Base-by-base conservation (phyloP, 2,888 invertebrate species). In the Leptopilina syphax region DNA sequence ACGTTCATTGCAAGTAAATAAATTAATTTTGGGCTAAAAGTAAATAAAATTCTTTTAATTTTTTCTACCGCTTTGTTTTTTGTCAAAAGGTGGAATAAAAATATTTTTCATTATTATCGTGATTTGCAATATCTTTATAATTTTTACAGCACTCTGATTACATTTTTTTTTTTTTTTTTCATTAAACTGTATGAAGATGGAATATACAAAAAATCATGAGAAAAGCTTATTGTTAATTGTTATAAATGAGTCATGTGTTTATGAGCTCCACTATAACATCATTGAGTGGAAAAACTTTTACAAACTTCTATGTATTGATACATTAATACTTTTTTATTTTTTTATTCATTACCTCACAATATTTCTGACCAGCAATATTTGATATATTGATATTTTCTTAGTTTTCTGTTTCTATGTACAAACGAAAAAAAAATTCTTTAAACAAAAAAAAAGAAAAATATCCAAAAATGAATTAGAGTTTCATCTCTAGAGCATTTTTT, bases 121-220 rank as follows among this genome's bases (percentile, higher is more conserved):
- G 41, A 73, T 73, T 73, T 73, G 57, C 57, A 50, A 73, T 73
- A 73, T 73, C 73, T 73, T 73, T 73, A 73, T 73, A 70, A 50
- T 70, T 70, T 70, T 70, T 54, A 70, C 70, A 70, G 34, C 27
- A 73, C 54, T 57, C 54, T 73, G 70, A 34, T 73, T 73, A 73
- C 34, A 73, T 57, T 73, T 57, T 57, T 73, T 34, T 50, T 57
- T 73, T 34, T 50, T 47, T 9, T 47, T 47, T 47, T 50, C 50
- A 34, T 27, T 63, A 70, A 70, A 70, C 54, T 70, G 27, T 57
- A 73, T 73, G 73, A 34, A 34, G 34, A 73, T 34, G 54, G 57
- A 7, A 34, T 57, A 57, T 73, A 73, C 73, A 73, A 73, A 73
- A 73, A 73, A n/a, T 9, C 54, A 73, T 73, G 57, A 57, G 73